These are phyloP conservation scores for Ictidomys tridecemlineatus DNA, from an alignment of 2,113 vertebrate genomes.

Conservation along the genomic window DNA sequence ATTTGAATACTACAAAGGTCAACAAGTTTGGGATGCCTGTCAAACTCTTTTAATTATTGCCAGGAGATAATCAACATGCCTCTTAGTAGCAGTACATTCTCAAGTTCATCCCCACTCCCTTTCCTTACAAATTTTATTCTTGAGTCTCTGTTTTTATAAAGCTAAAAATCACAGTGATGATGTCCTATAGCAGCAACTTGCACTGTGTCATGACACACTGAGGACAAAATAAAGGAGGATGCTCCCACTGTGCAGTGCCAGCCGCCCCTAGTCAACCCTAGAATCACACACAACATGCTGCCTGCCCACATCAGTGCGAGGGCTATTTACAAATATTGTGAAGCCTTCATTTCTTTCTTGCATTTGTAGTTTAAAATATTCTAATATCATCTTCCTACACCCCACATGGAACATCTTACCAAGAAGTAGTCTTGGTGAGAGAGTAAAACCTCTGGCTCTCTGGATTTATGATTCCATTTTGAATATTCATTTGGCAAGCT, in stretches of 20 bases:
- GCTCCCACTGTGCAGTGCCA: fast-evolving
- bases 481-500: not conserved
- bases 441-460: not conserved
- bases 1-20: not conserved
- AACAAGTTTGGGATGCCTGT: not conserved
- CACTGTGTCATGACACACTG: not conserved
- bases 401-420: not conserved
- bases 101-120: not conserved
- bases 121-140: not conserved
- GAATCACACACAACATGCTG: not conserved
- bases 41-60: not conserved
- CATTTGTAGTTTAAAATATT: conserved; percentile 34
- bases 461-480: not conserved
- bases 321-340: not conserved
- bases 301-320: not conserved
- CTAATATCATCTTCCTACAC: not conserved
- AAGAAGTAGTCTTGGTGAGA: not conserved
- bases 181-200: not conserved
- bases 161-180: not conserved
- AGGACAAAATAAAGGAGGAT: not conserved
- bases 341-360: not conserved
- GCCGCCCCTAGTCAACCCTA: not conserved
- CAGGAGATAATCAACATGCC: not conserved
- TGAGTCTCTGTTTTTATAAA: not conserved
- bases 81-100: not conserved